Evolutionary conservation across 1,140 invertebrate genomes (phyloP), one percentile per base, ranked within the genome.

Genomic region (Drosophila watanabei): DNA sequence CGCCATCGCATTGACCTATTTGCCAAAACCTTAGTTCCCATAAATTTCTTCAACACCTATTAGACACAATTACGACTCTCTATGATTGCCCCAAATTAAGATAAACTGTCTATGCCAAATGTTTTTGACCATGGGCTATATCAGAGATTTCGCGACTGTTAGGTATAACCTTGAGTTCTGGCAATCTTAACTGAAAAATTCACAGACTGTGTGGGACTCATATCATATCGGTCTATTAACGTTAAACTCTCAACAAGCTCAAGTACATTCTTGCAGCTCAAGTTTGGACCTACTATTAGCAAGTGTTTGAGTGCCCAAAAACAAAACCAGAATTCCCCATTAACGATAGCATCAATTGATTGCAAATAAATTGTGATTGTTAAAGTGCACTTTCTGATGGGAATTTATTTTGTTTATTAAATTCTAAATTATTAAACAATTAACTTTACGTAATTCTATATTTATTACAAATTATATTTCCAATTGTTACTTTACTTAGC

Each of bases 81-180:
- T 16, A 35, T 43, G 58, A 73, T 73, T 60, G 70, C 46, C 70
- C 66, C 37, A 73, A 60, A 73, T 73, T 61, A 52, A 73, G 70
- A 73, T 73, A 73, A 73, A 73, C 45, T 73, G 30, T 72, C 54
- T 73, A 13, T 35, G 46, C n/a, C 54, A 71, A 71, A 71, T 35
- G 45, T 8, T 14, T 73, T 51, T 35, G 69, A 37, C 68, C 54
- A 30, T 73, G 68, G 32, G 4, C 37, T 52, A 60, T 51, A 58
- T 41, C 52, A 48, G 9, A 18, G 28, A 56, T 45, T 51, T 49
- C 16, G 48, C 35, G 11, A 7, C 32, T 8, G 46, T 48, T 48
- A 2, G 13, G 14, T 9, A 5, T 49, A 35, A 60, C 68, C 66
- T 73, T 72, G 45, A 49, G 45, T 51, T 72, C 52, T 41, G 18